These are phyloP conservation scores for Eupelmus urozonus DNA, from an alignment of 2,888 invertebrate species.

Conservation along the genomic window DNA sequence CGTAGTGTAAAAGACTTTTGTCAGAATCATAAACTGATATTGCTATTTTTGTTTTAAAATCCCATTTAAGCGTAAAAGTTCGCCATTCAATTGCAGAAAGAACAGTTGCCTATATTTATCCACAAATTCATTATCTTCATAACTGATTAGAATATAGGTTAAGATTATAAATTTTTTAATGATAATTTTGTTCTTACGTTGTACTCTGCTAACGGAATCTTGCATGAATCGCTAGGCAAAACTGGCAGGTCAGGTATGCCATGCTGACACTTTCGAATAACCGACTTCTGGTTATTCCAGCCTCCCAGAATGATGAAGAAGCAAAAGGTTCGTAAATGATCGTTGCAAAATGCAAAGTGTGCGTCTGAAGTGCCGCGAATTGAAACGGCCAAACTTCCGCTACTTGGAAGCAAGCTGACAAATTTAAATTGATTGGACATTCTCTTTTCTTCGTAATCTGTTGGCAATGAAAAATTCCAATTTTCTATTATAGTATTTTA, in stretches of 20 bases:
- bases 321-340: conserved; percentile 61
- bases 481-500: too few relatives aligned
- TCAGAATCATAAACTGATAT: conserved; percentile 61
- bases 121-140: too few relatives aligned
- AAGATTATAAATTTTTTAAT: background rate
- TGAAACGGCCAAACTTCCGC: conserved; percentile 61
- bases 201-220: background rate
- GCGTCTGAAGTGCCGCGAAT: conserved; percentile 64
- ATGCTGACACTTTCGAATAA: conserved; percentile 66
- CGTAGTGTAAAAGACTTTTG: conserved; percentile 22
- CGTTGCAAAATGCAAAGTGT: conserved; percentile 69
- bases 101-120: conserved; percentile 60
- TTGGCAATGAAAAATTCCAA: too few relatives aligned
- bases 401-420: background rate
- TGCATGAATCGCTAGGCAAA: conserved; percentile 11
- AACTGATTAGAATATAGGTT: background rate
- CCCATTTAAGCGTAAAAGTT: conserved; percentile 64
- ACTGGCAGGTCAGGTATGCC: conserved; percentile 56
- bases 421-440: background rate
- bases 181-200: conserved; percentile 29
- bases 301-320: conserved; percentile 71
- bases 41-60: conserved; percentile 6
- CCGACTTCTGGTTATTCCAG: conserved; percentile 63
- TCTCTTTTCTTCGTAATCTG: conserved; percentile 35
- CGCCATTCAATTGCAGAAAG: conserved; percentile 64